Base-by-base conservation (phyloP, 2,888 invertebrate genomes). In the Stenichneumon culpator region DNA sequence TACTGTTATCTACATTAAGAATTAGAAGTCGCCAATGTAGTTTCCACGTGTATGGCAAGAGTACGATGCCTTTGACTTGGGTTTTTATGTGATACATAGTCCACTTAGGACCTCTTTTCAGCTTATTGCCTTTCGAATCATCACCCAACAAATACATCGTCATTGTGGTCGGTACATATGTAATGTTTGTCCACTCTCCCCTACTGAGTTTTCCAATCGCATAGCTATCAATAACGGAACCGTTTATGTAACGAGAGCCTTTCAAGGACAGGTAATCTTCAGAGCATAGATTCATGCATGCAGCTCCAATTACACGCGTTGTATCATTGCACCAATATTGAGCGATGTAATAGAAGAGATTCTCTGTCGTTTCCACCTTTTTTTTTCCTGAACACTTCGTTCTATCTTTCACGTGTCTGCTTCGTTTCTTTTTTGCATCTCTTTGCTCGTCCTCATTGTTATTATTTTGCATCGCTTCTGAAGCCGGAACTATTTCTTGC, bases 231-330 rank as follows among this genome's bases (percentile, higher is more conserved):
- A 74, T 74, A 1, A 25, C 16, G 2, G 63, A 39, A 11, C 74
- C 74, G 16, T 63, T 16, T 4, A 74, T 47, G 28, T 47, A 74
- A 2, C 28, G 47, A 5, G 19, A n/a, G 16, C 47, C 74, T 50
- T 74, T 32, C 4, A 74, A 32, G 1, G 74, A 74, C 50, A 50
- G 1, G 11, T 63, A 74, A 74, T 74, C 50, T 28, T 50, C 22
- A 25, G 63, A 74, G 63, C 74, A 74, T 47, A 74, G 19, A 16
- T 65, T 65, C 63, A 65, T 74, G 7, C 28, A 65, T 50, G 74
- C 47, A 28, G 3, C n/a, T 11, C 32, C 63, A 32, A 74, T n/a
- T 9, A 65, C 39, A 19, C 0, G 28, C 16, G 39, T 2, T 32
- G 16, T 63, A n/a, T 63, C 50, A 28, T 63, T n/a, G 22, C 39